Conservation (phyloP, 2,797 vertebrate genomes). For the Characodon lateralis region DNA sequence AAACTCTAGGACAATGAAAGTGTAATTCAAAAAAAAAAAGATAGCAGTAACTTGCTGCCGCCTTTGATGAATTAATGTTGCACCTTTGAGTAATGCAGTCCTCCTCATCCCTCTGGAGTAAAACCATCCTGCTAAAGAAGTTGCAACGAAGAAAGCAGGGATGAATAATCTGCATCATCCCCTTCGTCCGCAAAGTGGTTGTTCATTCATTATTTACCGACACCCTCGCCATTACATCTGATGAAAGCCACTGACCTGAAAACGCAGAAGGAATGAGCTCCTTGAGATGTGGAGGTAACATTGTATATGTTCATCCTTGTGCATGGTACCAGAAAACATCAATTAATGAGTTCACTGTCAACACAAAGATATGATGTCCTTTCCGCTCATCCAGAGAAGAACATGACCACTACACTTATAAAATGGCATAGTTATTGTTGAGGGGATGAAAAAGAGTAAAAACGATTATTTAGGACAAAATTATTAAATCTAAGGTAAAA, state of each 20-base stretch:
- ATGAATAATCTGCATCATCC: conserved; percentile 77
- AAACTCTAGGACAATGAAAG: not conserved
- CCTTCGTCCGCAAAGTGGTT: conserved; percentile 69
- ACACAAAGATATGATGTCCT: conserved; percentile 38
- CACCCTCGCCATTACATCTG: conserved; percentile 65
- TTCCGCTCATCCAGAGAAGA: conserved; percentile 30
- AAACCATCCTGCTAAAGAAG: conserved; percentile 58
- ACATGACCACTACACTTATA: conserved; percentile 12
- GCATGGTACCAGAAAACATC: conserved; percentile 55
- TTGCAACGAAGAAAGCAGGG: conserved; percentile 55
- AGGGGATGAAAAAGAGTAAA: not conserved
- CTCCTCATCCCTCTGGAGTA: conserved; percentile 59
- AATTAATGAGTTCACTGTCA: conserved; percentile 48
- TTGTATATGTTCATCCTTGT: conserved; percentile 41
- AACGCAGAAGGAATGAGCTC: conserved; percentile 62
- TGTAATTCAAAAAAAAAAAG: not conserved
- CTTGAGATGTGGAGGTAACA: conserved; percentile 53
- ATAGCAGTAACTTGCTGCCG: conserved; percentile 29
- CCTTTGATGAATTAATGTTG: conserved; percentile 63
- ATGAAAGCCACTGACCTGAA: conserved; percentile 80
- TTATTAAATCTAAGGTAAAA: not conserved
- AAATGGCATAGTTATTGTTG: not conserved
- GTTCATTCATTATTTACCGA: conserved; percentile 79
- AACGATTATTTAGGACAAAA: not conserved
- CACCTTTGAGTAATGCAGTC: conserved; percentile 51